These are phyloP conservation scores for Drosophila teissieri DNA, from an alignment of 1,140 invertebrate genomes.

Conservation along the genomic window DNA sequence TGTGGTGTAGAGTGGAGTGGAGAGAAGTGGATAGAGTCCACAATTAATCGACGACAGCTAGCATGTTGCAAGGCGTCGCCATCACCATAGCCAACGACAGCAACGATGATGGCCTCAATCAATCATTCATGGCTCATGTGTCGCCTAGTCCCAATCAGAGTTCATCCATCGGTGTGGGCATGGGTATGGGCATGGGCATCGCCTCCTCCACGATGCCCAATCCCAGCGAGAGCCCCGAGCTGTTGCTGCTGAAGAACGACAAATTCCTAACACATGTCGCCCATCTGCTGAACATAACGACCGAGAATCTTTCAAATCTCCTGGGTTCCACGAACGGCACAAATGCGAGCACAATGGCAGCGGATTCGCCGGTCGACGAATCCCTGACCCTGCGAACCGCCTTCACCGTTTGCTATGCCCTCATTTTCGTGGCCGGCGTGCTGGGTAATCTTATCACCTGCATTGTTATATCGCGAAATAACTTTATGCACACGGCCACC, in stretches of 20 bases:
- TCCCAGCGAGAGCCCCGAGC: conserved; percentile 51
- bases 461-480: conserved; percentile 92
- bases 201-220: neutral
- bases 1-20: neutral
- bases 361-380: conserved; percentile 59
- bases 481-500: conserved; percentile 92
- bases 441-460: conserved; percentile 94
- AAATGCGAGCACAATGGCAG: conserved; percentile 45
- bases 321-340: conserved; percentile 44
- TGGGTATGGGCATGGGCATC: neutral
- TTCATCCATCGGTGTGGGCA: neutral
- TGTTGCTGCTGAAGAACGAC: conserved; percentile 70
- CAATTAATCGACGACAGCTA: conserved; percentile 72
- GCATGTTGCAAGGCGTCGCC: conserved; percentile 58
- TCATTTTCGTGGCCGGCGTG: conserved; percentile 92
- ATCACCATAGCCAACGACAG: conserved; percentile 43
- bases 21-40: conserved; percentile 34
- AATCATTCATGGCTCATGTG: conserved; percentile 75
- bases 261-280: conserved; percentile 78
- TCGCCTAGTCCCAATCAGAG: conserved; percentile 43
- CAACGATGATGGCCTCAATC: conserved; percentile 71
- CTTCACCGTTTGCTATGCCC: conserved; percentile 88
- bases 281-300: conserved; percentile 78
- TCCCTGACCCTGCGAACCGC: conserved; percentile 87
- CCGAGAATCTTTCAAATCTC: conserved; percentile 75